phyloP scores from a whole-genome alignment of 2,888 invertebrate species.

The Drosophila recens region DNA sequence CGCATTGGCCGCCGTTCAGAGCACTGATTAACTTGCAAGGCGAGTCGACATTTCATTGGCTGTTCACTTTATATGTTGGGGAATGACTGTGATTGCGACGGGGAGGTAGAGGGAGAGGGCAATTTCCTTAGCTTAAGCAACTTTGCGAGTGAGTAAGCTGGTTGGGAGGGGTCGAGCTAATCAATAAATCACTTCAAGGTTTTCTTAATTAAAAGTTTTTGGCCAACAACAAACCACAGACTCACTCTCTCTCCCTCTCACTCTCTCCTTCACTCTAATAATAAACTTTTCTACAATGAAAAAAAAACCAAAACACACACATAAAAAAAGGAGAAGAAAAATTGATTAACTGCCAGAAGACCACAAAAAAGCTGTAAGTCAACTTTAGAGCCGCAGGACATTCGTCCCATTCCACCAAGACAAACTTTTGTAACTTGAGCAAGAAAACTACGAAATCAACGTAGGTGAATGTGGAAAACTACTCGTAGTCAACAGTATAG shows the following conservation, averaged over 20 bases:
- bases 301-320: constrained; percentile 27
- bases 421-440: constrained; percentile 63
- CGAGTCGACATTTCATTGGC: constrained; percentile 59
- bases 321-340: constrained; percentile 53
- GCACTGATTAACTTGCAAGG: constrained; percentile 63
- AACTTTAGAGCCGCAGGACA: constrained; percentile 34
- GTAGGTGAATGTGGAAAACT: constrained; percentile 49
- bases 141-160: background rate
- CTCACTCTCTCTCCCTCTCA: constrained; percentile 1
- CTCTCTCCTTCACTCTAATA: constrained; percentile 17
- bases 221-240: constrained; percentile 69
- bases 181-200: constrained; percentile 85
- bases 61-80: constrained; percentile 18
- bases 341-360: constrained; percentile 76
- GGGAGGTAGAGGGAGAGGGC: constrained; percentile 3
- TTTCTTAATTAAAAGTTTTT: constrained; percentile 84
- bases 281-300: constrained; percentile 69
- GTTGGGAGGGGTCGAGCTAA: constrained; percentile 51
- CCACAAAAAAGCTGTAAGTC: constrained; percentile 65
- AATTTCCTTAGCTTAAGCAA: constrained; percentile 22
- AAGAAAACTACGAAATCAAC: constrained; percentile 58
- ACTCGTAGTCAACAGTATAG: constrained; percentile 45
- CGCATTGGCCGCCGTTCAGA: constrained; percentile 49
- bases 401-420: constrained; percentile 56
- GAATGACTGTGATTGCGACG: background rate